phyloP scores from a whole-genome alignment of 2,113 vertebrate species.

The Passer montanus region DNA sequence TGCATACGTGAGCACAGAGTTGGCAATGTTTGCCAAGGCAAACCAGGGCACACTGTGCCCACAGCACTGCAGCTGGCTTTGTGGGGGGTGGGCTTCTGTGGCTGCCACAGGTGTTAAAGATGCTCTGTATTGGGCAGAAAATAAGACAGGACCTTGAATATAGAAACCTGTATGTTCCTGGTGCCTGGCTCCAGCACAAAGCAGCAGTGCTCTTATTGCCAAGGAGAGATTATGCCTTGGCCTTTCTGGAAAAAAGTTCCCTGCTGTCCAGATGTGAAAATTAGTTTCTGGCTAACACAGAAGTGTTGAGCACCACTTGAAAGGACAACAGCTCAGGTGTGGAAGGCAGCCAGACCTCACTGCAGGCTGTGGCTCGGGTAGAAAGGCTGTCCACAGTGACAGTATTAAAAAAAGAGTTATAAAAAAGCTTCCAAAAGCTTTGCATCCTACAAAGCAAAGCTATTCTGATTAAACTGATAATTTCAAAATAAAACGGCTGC shows the following conservation, averaged over 20 bases:
- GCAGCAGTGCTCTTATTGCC: background rate
- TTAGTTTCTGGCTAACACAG: background rate
- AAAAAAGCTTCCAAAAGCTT: background rate
- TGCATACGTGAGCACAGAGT: rapidly evolving
- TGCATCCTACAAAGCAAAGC: background rate
- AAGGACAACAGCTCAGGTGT: background rate
- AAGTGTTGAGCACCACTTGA: background rate
- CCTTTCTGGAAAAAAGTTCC: background rate
- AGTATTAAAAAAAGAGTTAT: background rate
- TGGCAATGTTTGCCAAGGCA: background rate
- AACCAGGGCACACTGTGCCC: background rate
- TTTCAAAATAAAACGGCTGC: background rate
- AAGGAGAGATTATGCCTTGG: background rate
- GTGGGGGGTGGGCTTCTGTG: background rate
- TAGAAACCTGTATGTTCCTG: rapidly evolving
- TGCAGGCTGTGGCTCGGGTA: rapidly evolving
- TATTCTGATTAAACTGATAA: background rate
- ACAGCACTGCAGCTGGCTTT: background rate
- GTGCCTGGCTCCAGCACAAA: background rate
- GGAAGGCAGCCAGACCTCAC: background rate
- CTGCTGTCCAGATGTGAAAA: background rate
- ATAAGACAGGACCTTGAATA: background rate
- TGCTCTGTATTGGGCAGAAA: background rate
- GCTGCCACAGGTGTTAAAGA: background rate
- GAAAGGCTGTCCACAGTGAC: background rate